These are phyloP conservation scores for Pandion haliaetus DNA, from an alignment of 2,113 vertebrate species.

Conservation along the genomic window DNA sequence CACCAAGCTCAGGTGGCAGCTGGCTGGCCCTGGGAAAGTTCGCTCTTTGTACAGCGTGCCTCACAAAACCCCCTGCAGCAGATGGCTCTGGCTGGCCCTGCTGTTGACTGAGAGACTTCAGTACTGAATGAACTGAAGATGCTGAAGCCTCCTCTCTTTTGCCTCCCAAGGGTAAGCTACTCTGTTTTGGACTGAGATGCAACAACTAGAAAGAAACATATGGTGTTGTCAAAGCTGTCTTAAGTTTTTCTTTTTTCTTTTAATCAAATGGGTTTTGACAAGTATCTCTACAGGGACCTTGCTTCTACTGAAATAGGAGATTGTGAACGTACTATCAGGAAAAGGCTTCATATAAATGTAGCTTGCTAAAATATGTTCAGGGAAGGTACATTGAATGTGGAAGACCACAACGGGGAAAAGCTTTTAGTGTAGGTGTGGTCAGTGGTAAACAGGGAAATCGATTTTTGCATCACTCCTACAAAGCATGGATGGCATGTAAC, in stretches of 20 bases:
- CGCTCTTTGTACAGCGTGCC: not conserved
- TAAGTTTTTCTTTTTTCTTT: not conserved
- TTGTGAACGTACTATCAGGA: not conserved
- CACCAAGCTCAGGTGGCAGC: not conserved
- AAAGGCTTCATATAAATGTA: not conserved
- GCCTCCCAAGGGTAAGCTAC: not conserved
- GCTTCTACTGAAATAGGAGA: not conserved
- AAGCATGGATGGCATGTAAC: fast-evolving
- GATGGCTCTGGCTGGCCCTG: not conserved
- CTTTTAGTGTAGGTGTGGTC: not conserved
- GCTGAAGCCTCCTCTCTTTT: not conserved
- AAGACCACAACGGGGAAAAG: not conserved
- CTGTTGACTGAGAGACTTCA: not conserved
- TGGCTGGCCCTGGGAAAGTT: not conserved
- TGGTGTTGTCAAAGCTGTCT: not conserved
- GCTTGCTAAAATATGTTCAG: not conserved
- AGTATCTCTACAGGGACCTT: not conserved
- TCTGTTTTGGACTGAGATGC: not conserved
- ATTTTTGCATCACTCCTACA: fast-evolving
- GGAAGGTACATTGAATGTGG: not conserved
- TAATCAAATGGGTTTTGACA: not conserved
- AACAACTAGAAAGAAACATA: not conserved
- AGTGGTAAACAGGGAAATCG: not conserved
- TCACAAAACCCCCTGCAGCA: not conserved
- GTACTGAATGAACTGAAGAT: not conserved